A percentile compares a stretch with the other conserved stretches of the same genome.
Evolutionary conservation across 2,888 invertebrate genomes (phyloP).

Genomic region (Hetaerina titia): DNA sequence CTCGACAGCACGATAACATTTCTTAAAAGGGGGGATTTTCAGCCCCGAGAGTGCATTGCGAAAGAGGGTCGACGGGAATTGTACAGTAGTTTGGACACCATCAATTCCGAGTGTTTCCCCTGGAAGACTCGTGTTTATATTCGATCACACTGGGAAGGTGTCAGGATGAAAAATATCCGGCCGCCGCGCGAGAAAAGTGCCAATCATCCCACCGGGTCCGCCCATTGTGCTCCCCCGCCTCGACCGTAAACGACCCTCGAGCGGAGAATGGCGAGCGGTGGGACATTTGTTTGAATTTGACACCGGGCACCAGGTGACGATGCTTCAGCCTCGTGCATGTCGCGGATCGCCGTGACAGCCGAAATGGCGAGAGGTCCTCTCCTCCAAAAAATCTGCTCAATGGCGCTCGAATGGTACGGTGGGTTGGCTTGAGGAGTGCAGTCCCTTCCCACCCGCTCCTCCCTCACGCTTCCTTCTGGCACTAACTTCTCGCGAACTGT

Average conservation of each 20-base stretch:
- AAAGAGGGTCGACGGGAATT: neutral
- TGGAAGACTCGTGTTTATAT: constrained; percentile 3
- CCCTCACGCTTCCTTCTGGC: neutral
- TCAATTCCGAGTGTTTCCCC: constrained; percentile 18
- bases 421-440: neutral
- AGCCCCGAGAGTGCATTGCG: neutral
- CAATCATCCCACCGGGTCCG: neutral
- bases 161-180: constrained; percentile 4
- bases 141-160: constrained; percentile 1
- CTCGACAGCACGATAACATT: neutral
- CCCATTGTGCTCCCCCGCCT: neutral
- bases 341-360: constrained; percentile 36
- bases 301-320: constrained; percentile 56
- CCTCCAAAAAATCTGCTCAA: neutral
- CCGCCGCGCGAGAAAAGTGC: neutral
- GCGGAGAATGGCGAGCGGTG: neutral
- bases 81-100: constrained; percentile 5
- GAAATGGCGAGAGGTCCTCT: neutral
- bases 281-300: constrained; percentile 19
- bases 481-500: neutral
- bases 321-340: neutral
- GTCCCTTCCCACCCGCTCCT: neutral
- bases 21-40: neutral
- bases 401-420: neutral
- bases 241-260: neutral